Evolutionary conservation across 2,888 invertebrate genomes (phyloP).

Genomic region (Meteorus colon): DNA sequence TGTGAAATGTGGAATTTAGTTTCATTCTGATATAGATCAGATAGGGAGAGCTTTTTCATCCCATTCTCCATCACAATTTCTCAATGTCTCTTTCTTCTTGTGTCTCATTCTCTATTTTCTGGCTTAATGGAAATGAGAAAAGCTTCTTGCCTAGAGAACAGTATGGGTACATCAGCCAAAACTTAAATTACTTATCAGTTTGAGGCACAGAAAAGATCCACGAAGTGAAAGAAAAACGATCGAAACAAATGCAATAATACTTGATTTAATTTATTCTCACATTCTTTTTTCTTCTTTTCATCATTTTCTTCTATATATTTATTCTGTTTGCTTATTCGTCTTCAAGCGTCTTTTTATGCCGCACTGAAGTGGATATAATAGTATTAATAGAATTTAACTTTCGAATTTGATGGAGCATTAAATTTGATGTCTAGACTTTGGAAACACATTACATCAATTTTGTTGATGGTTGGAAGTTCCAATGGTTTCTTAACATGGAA

Average conservation of each 20-base stretch:
- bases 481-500: neutral
- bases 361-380: neutral
- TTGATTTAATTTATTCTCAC: neutral
- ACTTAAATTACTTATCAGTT: constrained; percentile 56
- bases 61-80: constrained; percentile 27
- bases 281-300: neutral
- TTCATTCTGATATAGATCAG: constrained; percentile 16
- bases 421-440: constrained; percentile 15
- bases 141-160: constrained; percentile 32
- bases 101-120: constrained; percentile 34
- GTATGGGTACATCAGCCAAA: constrained; percentile 43
- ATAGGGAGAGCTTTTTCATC: constrained; percentile 30
- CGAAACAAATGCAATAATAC: neutral
- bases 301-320: neutral
- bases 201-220: neutral
- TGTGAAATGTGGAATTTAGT: neutral
- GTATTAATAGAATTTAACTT: constrained; percentile 1
- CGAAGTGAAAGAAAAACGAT: neutral
- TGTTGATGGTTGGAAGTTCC: neutral
- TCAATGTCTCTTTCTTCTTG: constrained; percentile 26
- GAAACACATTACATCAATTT: neutral
- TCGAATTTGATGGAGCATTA: constrained; percentile 13
- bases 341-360: neutral
- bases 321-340: neutral
- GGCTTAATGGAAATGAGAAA: constrained; percentile 51